Evolutionary conservation across 92 coral and sea anemone genomes (phyloP), one percentile per base, ranked within the genome.

Genomic region (Epizoanthus rinbou): DNA sequence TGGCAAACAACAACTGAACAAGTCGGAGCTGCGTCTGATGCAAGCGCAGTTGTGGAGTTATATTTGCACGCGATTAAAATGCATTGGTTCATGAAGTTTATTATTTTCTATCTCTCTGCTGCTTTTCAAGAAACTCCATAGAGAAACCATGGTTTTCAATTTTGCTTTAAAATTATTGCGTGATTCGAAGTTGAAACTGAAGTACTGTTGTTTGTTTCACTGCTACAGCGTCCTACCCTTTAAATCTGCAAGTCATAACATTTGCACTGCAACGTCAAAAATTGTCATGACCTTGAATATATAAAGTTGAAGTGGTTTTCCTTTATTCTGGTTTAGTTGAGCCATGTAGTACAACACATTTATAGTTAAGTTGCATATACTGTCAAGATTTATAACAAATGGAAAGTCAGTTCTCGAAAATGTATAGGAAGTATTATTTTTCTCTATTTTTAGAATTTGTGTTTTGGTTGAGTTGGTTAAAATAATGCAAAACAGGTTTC

Each of bases 241-340:
- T 24, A 56, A 74, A 54, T 59, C 21, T 75, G 81, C 81, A 57
- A 75, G 54, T 75, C 80, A 75, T 56, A 67, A 67, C 73, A 67
- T 67, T 33, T 67, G 73, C 73, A 50, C 54, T 50, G 14, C 47
- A 67, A 17, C 39, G 73, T 67, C 73, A 67, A 67, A 41, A 8
- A 28, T 67, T 5, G 47, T 19, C 15, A n/a, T 67, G 73, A 67
- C 73, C 73, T 33, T n/a, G 73, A 67, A 35, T 33, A 3, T 28
- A 67, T 25, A 13, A 50, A 64, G 73, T 28, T 67, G 73, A 28
- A 67, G 21, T 21, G 45, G 19, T 33, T 67, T 25, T 25, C n/a
- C 73, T 14, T 15, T 33, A 15, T 67, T 7, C 73, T 33, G 19
- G 28, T 10, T 14, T 18, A 1, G 17, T 67, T 67, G 2, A 37